phyloP scores from a whole-genome alignment of 1,140 invertebrate genomes.

The Diploscapter pachys region DNA sequence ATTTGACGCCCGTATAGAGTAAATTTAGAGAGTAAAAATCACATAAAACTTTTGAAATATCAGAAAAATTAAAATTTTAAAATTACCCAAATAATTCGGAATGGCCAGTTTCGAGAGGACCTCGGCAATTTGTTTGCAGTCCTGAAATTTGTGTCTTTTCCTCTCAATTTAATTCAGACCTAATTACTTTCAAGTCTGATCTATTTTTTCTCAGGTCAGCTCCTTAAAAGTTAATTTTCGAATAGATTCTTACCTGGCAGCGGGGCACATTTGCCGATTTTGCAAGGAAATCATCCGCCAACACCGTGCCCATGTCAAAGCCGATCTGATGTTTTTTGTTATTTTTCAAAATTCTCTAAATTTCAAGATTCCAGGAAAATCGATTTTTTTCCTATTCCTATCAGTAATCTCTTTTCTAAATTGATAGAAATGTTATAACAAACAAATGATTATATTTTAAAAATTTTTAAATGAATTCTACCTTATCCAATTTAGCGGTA shows the following conservation, averaged over 20 bases:
- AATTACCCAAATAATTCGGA: constrained; percentile 49
- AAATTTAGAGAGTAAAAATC: too few relatives aligned
- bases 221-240: too few relatives aligned
- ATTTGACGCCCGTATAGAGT: too few relatives aligned
- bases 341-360: constrained; percentile 5
- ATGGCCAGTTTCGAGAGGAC: constrained; percentile 74
- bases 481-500: constrained; percentile 65
- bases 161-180: too few relatives aligned
- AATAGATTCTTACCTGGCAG: constrained; percentile 67
- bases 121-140: constrained; percentile 76
- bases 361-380: background rate
- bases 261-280: constrained; percentile 76
- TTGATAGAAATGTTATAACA: too few relatives aligned
- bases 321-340: constrained; percentile 55
- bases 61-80: too few relatives aligned
- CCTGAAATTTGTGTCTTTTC: background rate
- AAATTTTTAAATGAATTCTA: constrained; percentile 67
- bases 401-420: background rate
- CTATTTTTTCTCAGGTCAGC: too few relatives aligned
- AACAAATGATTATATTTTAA: too few relatives aligned
- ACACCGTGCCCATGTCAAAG: constrained; percentile 93
- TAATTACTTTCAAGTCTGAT: too few relatives aligned
- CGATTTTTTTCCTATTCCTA: background rate
- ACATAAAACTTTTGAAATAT: too few relatives aligned
- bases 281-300: constrained; percentile 96